Evolutionary conservation across 2,888 invertebrate genomes (phyloP).

Genomic region (Myopa tessellatipennis): DNA sequence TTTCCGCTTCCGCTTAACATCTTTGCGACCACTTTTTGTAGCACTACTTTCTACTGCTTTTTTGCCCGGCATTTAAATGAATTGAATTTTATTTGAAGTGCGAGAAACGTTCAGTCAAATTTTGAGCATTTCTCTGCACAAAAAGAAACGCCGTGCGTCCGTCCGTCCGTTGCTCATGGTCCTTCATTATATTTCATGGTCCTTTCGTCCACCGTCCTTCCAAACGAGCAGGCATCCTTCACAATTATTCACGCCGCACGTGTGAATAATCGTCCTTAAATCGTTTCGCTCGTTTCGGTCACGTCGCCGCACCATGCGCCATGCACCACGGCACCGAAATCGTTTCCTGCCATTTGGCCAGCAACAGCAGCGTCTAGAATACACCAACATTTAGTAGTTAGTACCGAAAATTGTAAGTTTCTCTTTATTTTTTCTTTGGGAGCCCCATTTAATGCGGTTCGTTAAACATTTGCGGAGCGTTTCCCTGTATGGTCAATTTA

Average conservation of each 20-base stretch:
- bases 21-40: background rate
- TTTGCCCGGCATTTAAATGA: slow-evolving; percentile 8
- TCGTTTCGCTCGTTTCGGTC: slow-evolving; percentile 6
- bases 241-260: slow-evolving; percentile 57
- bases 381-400: background rate
- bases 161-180: no score
- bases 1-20: slow-evolving; percentile 27
- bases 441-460: slow-evolving; percentile 20
- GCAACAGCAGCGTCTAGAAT: background rate
- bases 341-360: slow-evolving; percentile 5
- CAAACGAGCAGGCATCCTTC: slow-evolving; percentile 5
- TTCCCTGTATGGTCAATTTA: slow-evolving; percentile 15
- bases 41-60: background rate
- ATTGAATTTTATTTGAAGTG: slow-evolving; percentile 27
- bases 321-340: background rate
- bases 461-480: slow-evolving; percentile 5
- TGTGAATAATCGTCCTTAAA: slow-evolving; percentile 60
- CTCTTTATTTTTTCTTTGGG: background rate
- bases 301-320: background rate
- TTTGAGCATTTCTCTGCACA: slow-evolving; percentile 9
- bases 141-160: background rate
- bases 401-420: background rate
- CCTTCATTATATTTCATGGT: no score
- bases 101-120: slow-evolving; percentile 26
- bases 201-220: background rate